Base-by-base conservation (phyloP, 2,888 invertebrate species). In the Choristoneura rosaceana region DNA sequence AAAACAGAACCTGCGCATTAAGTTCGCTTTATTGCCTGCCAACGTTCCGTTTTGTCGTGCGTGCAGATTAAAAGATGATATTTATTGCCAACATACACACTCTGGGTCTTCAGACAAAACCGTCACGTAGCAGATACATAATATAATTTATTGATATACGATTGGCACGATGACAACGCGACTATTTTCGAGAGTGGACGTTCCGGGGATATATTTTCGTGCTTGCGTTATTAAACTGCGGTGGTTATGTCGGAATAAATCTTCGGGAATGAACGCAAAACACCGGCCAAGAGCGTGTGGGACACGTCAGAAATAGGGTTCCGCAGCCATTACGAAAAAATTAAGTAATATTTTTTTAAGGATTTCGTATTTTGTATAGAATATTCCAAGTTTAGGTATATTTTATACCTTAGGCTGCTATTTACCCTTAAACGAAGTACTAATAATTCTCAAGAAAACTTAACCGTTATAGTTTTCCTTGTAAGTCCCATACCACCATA, bases 1-100 rank as follows among this genome's bases (percentile, higher is more conserved):
- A 91, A 91, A 90, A 89, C 88, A 85, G 84, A 91, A 87, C 79
- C 78, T 83, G 83, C 85, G 89, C 88, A 90, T 89, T 90, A 87
- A 87, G 86, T 83, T 87, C 89, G 84, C 87, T 90, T 89, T 90
- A 91, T 89, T 89, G 88, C 86, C 80, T 83, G 83, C 83, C 82
- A 81, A 82, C 84, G 85, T 79, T 80, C 78, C 84, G 80, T 86
- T 89, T 87, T 88, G 88, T 86, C 86, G 85, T 87, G 82, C 84
- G 86, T 84, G 83, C 78, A 88, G 87, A 91, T 90, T 90, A 90
- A 90, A 90, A 87, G 85, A 85, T 84, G 84, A 87, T 89, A 87
- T 87, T 87, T 86, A 85, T 86, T 73, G 73, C 73, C 60, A 73
- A 73, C 73, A 69, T 64, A 73, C 69, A 73, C 73, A 73, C 73